Percentiles rank a stretch among this genome's conserved stretches.
Evolutionary conservation across 1,140 invertebrate species (phyloP).

Genomic region (Diorhabda elongata): DNA sequence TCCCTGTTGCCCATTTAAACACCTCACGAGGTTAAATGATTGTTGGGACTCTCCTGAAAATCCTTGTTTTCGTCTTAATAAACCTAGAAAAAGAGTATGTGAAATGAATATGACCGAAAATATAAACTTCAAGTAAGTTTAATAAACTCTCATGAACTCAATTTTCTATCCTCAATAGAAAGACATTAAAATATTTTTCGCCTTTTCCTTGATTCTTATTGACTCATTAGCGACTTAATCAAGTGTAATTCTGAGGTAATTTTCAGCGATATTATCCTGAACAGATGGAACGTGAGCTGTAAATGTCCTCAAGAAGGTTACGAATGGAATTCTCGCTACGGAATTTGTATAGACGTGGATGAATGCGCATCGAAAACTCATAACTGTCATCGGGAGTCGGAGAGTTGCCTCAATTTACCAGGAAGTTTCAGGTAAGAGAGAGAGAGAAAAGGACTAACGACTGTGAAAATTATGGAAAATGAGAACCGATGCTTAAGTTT

Average conservation of each 20-base stretch:
- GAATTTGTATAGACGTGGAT: slow-evolving; percentile 61
- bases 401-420: slow-evolving; percentile 57
- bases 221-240: neutral
- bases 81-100: slow-evolving; percentile 45
- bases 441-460: neutral
- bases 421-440: slow-evolving; percentile 40
- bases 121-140: slow-evolving; percentile 47
- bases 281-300: slow-evolving; percentile 60
- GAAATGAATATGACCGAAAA: slow-evolving; percentile 49
- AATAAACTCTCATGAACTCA: neutral
- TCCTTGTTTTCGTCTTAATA: slow-evolving; percentile 49
- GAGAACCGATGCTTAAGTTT: no score
- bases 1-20: slow-evolving; percentile 56
- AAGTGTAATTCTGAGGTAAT: neutral
- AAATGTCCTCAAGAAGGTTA: slow-evolving; percentile 51
- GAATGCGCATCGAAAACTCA: slow-evolving; percentile 50
- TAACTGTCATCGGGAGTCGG: slow-evolving; percentile 20
- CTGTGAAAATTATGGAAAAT: no score
- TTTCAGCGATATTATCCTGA: slow-evolving; percentile 50
- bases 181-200: neutral
- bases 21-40: slow-evolving; percentile 43
- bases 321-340: slow-evolving; percentile 56
- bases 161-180: neutral
- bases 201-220: neutral
- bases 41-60: slow-evolving; percentile 47